A percentile compares a stretch with the other conserved stretches of the same genome.
phyloP scores from a whole-genome alignment of 1,140 invertebrate species.

The Eriocheir sinensis region DNA sequence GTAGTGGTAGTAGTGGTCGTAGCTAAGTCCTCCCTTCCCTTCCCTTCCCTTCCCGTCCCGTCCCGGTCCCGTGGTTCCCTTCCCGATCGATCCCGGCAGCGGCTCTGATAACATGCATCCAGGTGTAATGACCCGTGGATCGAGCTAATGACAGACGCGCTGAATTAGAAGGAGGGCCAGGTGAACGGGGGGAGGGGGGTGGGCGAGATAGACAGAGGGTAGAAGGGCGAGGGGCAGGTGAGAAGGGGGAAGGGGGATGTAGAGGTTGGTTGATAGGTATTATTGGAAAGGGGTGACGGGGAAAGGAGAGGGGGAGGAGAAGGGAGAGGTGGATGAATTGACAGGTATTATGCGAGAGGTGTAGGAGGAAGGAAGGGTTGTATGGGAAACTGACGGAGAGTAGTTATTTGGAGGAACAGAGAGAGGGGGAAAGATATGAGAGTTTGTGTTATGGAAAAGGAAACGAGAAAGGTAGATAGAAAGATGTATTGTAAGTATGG shows the following conservation, averaged over 20 bases:
- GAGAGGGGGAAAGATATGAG: too few relatives aligned
- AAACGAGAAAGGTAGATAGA: too few relatives aligned
- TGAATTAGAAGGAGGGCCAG: not conserved
- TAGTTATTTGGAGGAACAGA: too few relatives aligned
- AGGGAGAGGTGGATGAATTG: not conserved
- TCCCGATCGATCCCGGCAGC: not conserved
- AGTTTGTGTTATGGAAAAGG: too few relatives aligned
- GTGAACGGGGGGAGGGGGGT: not conserved
- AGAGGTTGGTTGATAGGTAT: too few relatives aligned
- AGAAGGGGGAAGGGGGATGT: not conserved
- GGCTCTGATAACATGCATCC: not conserved
- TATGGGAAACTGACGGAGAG: too few relatives aligned
- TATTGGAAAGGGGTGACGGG: not conserved
- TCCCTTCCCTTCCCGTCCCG: too few relatives aligned
- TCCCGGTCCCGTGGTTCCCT: not conserved
- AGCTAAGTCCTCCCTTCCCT: too few relatives aligned
- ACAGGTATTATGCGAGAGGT: not conserved
- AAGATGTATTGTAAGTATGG: too few relatives aligned
- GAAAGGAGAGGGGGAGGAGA: not conserved
- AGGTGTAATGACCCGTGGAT: not conserved
- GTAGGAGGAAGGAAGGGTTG: not conserved
- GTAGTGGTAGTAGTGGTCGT: too few relatives aligned
- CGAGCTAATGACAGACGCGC: not conserved
- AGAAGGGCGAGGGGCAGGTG: not conserved
- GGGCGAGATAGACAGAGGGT: not conserved